Conservation (phyloP, 2,888 invertebrate genomes). For the Dicranocentrus wangi region DNA sequence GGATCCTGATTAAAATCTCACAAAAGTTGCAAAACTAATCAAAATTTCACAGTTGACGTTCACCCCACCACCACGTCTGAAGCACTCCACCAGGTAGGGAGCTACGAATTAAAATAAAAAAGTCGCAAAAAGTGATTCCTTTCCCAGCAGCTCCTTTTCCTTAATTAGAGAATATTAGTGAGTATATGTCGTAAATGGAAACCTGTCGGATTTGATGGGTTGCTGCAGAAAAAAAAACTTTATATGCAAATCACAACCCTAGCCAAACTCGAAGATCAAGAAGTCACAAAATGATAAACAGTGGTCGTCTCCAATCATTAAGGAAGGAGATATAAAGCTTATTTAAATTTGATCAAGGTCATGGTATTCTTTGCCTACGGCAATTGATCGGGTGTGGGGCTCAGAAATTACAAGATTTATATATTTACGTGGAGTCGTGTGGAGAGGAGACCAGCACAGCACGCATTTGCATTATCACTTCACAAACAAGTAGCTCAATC, state of each 20-base stretch:
- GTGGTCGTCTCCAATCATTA: too few relatives aligned
- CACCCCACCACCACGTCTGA: too few relatives aligned
- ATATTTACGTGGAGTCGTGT: conserved; percentile 23
- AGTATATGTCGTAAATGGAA: conserved; percentile 46
- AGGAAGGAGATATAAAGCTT: not conserved
- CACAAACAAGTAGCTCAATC: conserved; percentile 27
- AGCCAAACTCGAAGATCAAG: conserved; percentile 47
- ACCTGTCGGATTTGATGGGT: conserved; percentile 53
- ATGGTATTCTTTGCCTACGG: conserved; percentile 32
- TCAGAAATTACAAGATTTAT: conserved; percentile 31
- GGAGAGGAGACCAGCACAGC: too few relatives aligned
- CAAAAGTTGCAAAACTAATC: not conserved
- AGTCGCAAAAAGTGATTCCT: too few relatives aligned
- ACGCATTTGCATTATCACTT: conserved; percentile 35
- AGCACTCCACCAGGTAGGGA: too few relatives aligned
- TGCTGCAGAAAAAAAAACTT: conserved; percentile 47
- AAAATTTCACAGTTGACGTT: not conserved
- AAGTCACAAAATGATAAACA: conserved; percentile 6
- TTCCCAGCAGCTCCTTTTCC: conserved; percentile 1
- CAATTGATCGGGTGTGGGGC: not conserved
- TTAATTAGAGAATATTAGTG: conserved; percentile 41
- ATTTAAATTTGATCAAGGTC: conserved; percentile 52
- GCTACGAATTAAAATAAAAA: too few relatives aligned
- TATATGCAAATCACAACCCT: conserved; percentile 38
- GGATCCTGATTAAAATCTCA: not conserved